phyloP scores from a whole-genome alignment of 2,113 vertebrate genomes.

The Coreoperca whiteheadi region DNA sequence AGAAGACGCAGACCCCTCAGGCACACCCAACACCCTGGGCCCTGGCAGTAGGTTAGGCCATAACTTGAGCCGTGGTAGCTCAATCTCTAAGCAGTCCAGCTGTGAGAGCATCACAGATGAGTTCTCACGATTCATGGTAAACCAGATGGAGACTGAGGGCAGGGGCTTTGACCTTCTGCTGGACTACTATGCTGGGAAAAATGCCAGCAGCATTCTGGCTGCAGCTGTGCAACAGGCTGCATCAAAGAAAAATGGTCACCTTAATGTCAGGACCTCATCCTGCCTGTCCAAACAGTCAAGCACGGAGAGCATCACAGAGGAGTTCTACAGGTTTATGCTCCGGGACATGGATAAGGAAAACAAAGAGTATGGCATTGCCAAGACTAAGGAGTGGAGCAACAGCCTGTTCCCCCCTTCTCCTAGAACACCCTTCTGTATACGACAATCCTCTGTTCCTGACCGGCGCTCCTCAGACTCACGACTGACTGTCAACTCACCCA shows the following conservation, averaged over 20 bases:
- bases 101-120: constrained; percentile 99
- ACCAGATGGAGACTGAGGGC: constrained; percentile 98
- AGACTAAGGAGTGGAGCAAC: constrained; percentile 91
- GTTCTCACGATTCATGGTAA: constrained; percentile 98
- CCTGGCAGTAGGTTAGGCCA: constrained; percentile 88
- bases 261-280: constrained; percentile 86
- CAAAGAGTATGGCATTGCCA: constrained; percentile 84
- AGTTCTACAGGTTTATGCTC: constrained; percentile 97
- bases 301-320: constrained; percentile 98
- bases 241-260: constrained; percentile 90
- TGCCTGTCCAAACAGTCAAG: constrained; percentile 98
- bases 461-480: constrained; percentile 87
- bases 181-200: constrained; percentile 97
- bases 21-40: constrained; percentile 84
- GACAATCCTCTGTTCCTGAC: constrained; percentile 94
- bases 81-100: constrained; percentile 97
- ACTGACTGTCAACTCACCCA: constrained; percentile 89
- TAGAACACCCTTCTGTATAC: constrained; percentile 88
- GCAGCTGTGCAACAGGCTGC: constrained; percentile 93
- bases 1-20: constrained; percentile 86
- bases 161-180: constrained; percentile 94
- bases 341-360: constrained; percentile 92
- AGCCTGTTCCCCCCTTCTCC: constrained; percentile 88
- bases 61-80: constrained; percentile 92
- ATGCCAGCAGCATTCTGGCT: constrained; percentile 92